These are phyloP conservation scores for Tetragnatha montana DNA, from an alignment of 2,888 invertebrate species.

Conservation along the genomic window DNA sequence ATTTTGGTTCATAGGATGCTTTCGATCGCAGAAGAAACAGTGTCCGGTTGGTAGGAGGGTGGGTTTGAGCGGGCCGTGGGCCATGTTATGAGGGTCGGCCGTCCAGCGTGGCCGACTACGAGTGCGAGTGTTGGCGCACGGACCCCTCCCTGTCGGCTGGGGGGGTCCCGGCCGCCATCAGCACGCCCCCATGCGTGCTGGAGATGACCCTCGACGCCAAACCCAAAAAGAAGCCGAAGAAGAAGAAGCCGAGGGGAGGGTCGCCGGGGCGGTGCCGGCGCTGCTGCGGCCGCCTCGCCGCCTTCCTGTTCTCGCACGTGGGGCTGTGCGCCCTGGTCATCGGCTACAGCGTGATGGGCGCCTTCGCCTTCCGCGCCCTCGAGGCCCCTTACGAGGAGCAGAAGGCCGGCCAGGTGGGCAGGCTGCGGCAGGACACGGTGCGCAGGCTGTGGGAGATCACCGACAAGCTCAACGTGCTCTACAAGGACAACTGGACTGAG, in stretches of 20 bases:
- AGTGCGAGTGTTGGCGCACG: constrained; percentile 68
- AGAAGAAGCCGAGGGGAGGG: background rate
- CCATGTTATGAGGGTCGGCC: constrained; percentile 57
- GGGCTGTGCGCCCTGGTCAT: constrained; percentile 95
- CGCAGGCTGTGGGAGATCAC: constrained; percentile 88
- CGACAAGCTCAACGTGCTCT: constrained; percentile 82
- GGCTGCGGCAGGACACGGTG: constrained; percentile 81
- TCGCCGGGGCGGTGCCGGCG: constrained; percentile 81
- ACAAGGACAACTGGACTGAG: constrained; percentile 84
- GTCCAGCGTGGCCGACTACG: constrained; percentile 69
- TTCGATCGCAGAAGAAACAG: no score
- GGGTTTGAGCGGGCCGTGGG: background rate
- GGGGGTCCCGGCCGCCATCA: constrained; percentile 51
- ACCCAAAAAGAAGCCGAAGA: constrained; percentile 24
- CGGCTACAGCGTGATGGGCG: constrained; percentile 91
- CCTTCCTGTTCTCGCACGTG: constrained; percentile 97
- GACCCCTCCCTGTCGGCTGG: constrained; percentile 64
- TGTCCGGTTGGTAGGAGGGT: no score
- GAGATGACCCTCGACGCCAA: constrained; percentile 64
- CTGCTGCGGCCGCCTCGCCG: constrained; percentile 87
- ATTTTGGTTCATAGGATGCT: no score
- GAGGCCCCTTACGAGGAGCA: constrained; percentile 73
- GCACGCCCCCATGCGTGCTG: constrained; percentile 63
- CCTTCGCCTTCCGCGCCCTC: constrained; percentile 87
- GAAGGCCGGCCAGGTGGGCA: constrained; percentile 78